Base-by-base conservation (phyloP, 64 coral and sea anemone species). In the Montipora foliosa region DNA sequence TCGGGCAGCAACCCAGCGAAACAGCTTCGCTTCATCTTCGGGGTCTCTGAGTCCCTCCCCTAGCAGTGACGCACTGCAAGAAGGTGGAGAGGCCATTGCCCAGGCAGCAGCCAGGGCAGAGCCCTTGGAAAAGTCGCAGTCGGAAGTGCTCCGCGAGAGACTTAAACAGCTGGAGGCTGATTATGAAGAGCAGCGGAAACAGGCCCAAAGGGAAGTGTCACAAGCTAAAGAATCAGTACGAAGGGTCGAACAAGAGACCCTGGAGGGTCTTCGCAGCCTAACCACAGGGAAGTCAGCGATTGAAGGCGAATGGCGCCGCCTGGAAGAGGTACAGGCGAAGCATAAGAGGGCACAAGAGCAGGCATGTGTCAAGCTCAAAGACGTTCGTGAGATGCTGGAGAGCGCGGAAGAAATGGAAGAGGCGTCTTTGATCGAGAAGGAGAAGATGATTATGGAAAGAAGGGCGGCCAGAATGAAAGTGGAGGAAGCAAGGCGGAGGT, bases 381-480 rank as follows among this genome's bases (percentile, higher is more conserved):
- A 99, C 10, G 88, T 96, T 75, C 88, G 95, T 2, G 95, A 96
- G 53, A 94, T 92, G 77, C 74, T 99, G 17, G 97, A 99, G 57
- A 92, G 81, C 44, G 97, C 92, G 2, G 97, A 99, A 79, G 97
- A 99, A 45, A 85, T 92, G 14, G 97, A 99, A 17, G 97, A 99
- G 44, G 92, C 95, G 25, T 90, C 89, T 0, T 69, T 99, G 59
- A 94, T 99, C 44, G 97, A 99, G 76, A 99, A 99, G 59, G 97
- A 99, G 73, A 96, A 96, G 76, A 93, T 94, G 49, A 99, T 99
- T 62, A 99, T 99, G 97, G 95, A 99, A 74, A 86, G 97, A 75
- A 78, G 97, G 16, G 97, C 97, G 4, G 95, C 95, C 2, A 96
- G 97, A 45, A 59, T 49, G 19, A 95, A 98, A 80, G 92, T 96